Evolutionary conservation across 2,888 invertebrate species (phyloP), one percentile per base, ranked within the genome.

Genomic region (Tenthredo scrophulariae): DNA sequence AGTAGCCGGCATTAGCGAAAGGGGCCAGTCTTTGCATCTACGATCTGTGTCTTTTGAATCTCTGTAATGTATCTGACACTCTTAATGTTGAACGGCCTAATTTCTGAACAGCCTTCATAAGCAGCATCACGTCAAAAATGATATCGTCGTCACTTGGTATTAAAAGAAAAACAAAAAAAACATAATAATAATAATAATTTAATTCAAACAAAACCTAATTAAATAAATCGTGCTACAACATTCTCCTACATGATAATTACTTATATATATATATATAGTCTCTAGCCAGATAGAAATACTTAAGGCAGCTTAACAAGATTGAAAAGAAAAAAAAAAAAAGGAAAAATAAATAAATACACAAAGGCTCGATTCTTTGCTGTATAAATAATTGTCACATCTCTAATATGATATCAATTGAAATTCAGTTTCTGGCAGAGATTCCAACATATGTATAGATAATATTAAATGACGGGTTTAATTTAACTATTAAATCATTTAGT

Each of bases 1-100:
- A 91, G 88, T 90, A 90, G 92, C 92, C 92, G 92, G 93, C 93
- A 93, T 91, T 90, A 93, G 93, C 93, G 91, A 92, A 67, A 90
- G 93, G 93, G 93, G 93, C 93, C 93, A 93, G 92, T 93, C 91
- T 92, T 92, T 92, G 90, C 90, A 91, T 90, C 90, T 90, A 91
- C 89, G 91, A 92, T 92, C 92, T 92, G 90, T 90, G 90, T 93
- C 90, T 92, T 92, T 92, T 90, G 91, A 92, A 92, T 92, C 92
- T 92, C 92, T 86, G 87, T 83, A 83, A 67, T 67, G 67, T 67
- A 83, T 58, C 33, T 67, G 9, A 65, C 5, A 43, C 33, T 37
- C 37, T 62, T 40, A 4, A 22, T 7, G 13, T 58, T 10, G 9
- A 40, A 80, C 80, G 80, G 80, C 80, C 80, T 80, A 80, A 80